Conservation (phyloP, 2,113 vertebrate species). For the Coptodon rendalli region DNA sequence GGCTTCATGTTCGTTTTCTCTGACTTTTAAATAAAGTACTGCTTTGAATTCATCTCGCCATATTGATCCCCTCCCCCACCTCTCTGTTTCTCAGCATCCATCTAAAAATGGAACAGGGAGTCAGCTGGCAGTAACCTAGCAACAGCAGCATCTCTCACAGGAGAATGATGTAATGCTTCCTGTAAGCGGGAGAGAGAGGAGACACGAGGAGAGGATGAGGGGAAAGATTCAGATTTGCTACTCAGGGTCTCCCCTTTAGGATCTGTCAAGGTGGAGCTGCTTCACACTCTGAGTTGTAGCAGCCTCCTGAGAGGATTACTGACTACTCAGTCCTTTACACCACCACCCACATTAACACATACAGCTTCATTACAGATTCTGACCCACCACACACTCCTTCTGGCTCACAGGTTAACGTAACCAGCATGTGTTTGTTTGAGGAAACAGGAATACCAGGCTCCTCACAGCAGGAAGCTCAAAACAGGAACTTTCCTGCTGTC, state of each 20-base stretch:
- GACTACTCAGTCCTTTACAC: background rate
- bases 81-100: background rate
- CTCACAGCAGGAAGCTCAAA: background rate
- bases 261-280: background rate
- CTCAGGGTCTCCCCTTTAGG: background rate
- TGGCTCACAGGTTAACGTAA: background rate
- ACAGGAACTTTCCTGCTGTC: background rate
- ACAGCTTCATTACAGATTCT: background rate
- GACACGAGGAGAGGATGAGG: background rate
- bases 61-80: conserved; percentile 7
- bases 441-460: background rate
- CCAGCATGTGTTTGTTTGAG: background rate
- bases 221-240: background rate
- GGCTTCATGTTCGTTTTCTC: background rate
- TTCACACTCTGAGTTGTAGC: background rate
- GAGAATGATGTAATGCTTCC: conserved; percentile 57
- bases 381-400: background rate
- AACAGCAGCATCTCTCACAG: conserved; percentile 62
- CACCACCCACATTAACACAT: background rate
- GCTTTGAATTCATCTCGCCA: background rate
- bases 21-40: background rate
- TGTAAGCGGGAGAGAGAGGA: background rate
- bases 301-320: background rate
- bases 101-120: conserved; percentile 63
- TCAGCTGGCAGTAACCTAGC: conserved; percentile 58